Conservation (phyloP, 1,140 invertebrate species). For the Drosophila obscura region DNA sequence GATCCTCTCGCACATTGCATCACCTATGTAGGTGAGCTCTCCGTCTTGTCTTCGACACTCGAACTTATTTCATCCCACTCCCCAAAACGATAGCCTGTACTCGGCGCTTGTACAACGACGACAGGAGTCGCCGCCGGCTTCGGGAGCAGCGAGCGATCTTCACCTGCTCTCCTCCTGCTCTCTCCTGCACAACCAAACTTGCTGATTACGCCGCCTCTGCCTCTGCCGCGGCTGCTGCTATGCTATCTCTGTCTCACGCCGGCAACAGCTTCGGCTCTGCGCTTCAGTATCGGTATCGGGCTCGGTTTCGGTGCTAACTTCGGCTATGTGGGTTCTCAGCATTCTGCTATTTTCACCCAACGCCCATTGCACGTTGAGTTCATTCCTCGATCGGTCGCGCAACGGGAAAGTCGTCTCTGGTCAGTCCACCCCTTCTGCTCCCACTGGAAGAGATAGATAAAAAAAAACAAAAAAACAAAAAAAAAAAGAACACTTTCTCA, state of each 20-base stretch:
- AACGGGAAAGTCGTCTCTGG: constrained; percentile 55
- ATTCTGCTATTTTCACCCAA: constrained; percentile 52
- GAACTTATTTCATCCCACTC: no score
- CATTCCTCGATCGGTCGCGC: constrained; percentile 73
- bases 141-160: no score
- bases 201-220: no score
- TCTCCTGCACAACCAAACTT: no score
- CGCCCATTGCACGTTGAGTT: constrained; percentile 66
- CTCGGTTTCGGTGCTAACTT: no score
- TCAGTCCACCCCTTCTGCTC: constrained; percentile 11
- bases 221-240: neutral
- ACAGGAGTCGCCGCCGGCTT: no score
- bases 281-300: no score
- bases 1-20: no score
- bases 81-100: no score
- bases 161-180: no score
- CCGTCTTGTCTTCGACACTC: neutral
- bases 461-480: neutral
- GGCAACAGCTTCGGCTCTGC: no score
- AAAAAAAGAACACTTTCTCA: neutral
- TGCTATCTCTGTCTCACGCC: neutral
- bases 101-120: no score
- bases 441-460: neutral
- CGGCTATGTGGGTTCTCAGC: constrained; percentile 14
- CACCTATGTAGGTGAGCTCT: neutral